These are phyloP conservation scores for Pseudomyrmex dendroicus DNA, from an alignment of 1,140 invertebrate genomes.

Conservation along the genomic window DNA sequence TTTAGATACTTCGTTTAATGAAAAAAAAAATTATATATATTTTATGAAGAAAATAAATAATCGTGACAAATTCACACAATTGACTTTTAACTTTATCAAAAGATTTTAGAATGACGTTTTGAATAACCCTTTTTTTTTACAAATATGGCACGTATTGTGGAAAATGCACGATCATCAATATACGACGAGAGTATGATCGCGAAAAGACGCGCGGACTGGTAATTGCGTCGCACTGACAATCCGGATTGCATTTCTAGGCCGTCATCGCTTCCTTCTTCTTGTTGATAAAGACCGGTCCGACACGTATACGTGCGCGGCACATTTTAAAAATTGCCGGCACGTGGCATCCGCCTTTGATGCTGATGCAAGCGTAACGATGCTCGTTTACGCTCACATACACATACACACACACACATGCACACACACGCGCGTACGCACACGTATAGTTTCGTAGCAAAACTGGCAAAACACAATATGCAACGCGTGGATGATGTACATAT, in stretches of 20 bases:
- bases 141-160: not conserved
- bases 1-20: too few relatives aligned
- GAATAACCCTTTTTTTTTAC: not conserved
- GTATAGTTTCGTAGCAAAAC: slow-evolving; percentile 19
- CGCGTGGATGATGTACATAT: slow-evolving; percentile 19
- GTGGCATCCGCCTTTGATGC: slow-evolving; percentile 63
- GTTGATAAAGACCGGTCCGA: slow-evolving; percentile 21
- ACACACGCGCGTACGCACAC: not conserved
- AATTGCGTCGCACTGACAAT: not conserved
- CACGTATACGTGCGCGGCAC: not conserved
- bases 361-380: slow-evolving; percentile 73
- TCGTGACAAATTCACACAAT: not conserved
- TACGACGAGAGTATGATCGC: not conserved
- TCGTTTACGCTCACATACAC: slow-evolving; percentile 44
- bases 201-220: not conserved
- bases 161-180: slow-evolving; percentile 30
- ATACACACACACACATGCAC: not conserved
- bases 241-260: slow-evolving; percentile 18
- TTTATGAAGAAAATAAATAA: too few relatives aligned
- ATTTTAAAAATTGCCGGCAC: slow-evolving; percentile 50
- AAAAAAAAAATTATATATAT: not conserved
- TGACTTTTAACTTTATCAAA: not conserved
- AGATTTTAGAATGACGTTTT: not conserved
- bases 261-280: not conserved
- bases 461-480: slow-evolving; percentile 25